Percentiles rank a stretch among this genome's conserved stretches.
Conservation (phyloP, 2,797 vertebrate genomes). For the Furcifer pardalis region DNA sequence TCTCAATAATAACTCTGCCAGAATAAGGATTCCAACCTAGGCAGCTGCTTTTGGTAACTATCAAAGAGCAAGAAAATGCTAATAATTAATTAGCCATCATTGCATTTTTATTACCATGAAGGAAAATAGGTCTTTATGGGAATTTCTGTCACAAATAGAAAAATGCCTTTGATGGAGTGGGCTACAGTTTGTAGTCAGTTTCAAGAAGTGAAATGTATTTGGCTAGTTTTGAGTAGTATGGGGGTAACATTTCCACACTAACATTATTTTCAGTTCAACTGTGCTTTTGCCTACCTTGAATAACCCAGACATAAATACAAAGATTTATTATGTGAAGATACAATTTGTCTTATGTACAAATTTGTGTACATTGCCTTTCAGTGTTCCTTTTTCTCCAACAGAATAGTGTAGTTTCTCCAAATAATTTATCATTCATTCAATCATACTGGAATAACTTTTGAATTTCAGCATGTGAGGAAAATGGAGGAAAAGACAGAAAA, state of each 20-base stretch:
- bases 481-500: not conserved
- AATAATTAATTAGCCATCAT: not conserved
- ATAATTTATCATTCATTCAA: not conserved
- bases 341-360: too few relatives aligned
- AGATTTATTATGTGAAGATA: too few relatives aligned
- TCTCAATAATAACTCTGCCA: not conserved
- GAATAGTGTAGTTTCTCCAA: not conserved
- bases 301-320: not conserved
- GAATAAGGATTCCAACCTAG: too few relatives aligned
- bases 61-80: not conserved
- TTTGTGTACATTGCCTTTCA: too few relatives aligned
- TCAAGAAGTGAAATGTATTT: not conserved
- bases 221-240: not conserved
- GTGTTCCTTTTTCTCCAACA: not conserved
- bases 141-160: not conserved
- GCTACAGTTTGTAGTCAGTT: not conserved
- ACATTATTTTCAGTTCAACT: not conserved
- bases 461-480: not conserved
- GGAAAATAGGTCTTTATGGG: not conserved
- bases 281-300: not conserved
- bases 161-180: not conserved
- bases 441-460: not conserved
- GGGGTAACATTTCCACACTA: not conserved
- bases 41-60: not conserved
- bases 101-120: not conserved